Percentiles rank a stretch among this genome's conserved stretches.
Conservation (phyloP, 2,888 invertebrate species). For the Philhelius pedissequus region DNA sequence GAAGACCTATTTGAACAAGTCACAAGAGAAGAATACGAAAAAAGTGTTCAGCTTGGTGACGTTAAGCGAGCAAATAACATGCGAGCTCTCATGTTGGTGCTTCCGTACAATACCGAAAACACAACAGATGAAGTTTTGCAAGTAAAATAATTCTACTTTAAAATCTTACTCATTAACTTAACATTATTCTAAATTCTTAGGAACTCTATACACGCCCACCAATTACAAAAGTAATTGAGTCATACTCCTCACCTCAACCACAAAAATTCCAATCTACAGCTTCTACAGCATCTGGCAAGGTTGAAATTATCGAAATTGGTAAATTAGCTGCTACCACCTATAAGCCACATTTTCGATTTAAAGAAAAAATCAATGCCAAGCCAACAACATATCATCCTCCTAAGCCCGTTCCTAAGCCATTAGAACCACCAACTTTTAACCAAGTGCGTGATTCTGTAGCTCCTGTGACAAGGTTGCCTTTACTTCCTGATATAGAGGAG, state of each 20-base stretch:
- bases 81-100: conserved; percentile 78
- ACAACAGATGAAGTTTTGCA: conserved; percentile 76
- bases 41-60: conserved; percentile 77
- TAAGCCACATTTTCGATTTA: conserved; percentile 77
- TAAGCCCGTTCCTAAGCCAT: conserved; percentile 50
- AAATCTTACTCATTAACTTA: neutral
- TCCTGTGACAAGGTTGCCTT: conserved; percentile 41
- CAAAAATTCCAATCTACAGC: conserved; percentile 75
- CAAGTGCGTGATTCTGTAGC: conserved; percentile 68
- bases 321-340: conserved; percentile 79
- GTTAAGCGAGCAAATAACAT: conserved; percentile 77
- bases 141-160: conserved; percentile 59
- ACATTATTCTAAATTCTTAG: conserved; percentile 54
- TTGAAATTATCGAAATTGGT: conserved; percentile 71
- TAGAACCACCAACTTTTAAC: conserved; percentile 72
- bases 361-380: conserved; percentile 46
- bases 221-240: conserved; percentile 76
- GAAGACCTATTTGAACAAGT: conserved; percentile 79
- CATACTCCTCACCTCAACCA: conserved; percentile 74
- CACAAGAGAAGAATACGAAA: conserved; percentile 78
- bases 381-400: conserved; percentile 70
- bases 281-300: conserved; percentile 71
- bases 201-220: conserved; percentile 78
- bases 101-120: conserved; percentile 78
- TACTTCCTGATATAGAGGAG: conserved; percentile 49